Conservation (phyloP, 2,797 vertebrate genomes). For the Schizothorax lantsangensis region DNA sequence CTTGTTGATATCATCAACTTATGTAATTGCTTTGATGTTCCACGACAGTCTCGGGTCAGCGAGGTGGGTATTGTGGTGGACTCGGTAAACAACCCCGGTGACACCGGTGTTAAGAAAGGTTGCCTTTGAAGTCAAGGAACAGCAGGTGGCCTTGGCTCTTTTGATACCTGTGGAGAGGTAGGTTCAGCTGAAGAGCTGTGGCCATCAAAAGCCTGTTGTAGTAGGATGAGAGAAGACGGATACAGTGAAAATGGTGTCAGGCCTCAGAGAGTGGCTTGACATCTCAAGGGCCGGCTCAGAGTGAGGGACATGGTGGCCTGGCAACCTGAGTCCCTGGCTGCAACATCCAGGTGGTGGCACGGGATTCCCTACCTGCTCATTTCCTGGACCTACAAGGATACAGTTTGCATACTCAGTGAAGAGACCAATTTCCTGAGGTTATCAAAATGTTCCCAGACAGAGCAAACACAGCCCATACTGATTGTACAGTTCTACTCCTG, state of each 20-base stretch:
- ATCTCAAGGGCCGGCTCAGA: not conserved
- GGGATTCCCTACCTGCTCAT: not conserved
- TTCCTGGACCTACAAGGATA: not conserved
- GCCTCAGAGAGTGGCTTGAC: not conserved
- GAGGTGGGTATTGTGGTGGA: not conserved
- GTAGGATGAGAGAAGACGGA: not conserved
- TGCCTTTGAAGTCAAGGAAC: conserved; percentile 10
- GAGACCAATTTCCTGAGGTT: not conserved
- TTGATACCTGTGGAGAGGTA: conserved; percentile 17
- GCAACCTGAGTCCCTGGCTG: not conserved
- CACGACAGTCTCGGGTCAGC: not conserved
- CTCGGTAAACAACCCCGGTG: not conserved
- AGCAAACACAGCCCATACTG: not conserved
- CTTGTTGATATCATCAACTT: not conserved
- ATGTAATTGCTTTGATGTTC: conserved; percentile 15
- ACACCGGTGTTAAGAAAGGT: not conserved
- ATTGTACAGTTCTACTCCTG: not conserved
- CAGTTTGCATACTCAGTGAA: not conserved
- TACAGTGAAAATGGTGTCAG: not conserved
- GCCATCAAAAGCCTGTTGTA: not conserved
- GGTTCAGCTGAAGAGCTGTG: not conserved
- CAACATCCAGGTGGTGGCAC: not conserved
- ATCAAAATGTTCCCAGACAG: not conserved
- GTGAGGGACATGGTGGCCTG: not conserved
- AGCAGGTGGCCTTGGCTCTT: conserved; percentile 2